phyloP scores from a whole-genome alignment of 2,113 vertebrate genomes.

The Xiphophorus hellerii region DNA sequence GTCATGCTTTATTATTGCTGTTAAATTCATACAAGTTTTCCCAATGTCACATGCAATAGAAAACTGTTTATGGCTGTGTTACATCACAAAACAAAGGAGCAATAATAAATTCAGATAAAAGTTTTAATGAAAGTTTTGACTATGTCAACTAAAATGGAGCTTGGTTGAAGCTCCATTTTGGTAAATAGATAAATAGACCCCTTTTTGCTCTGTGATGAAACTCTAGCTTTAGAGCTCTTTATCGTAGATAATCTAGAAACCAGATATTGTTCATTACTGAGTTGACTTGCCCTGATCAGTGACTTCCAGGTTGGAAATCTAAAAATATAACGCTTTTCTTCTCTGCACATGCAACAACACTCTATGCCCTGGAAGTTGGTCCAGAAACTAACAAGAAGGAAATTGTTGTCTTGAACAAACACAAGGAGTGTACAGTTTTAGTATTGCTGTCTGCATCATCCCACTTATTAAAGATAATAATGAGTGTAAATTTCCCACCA shows the following conservation, averaged over 20 bases:
- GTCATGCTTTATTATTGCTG: constrained; percentile 2
- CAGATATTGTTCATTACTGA: neutral
- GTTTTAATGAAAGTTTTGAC: neutral
- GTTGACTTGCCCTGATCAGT: neutral
- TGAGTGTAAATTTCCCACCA: no score
- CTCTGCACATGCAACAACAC: neutral
- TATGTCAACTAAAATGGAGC: neutral
- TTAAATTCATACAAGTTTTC: constrained; percentile 3
- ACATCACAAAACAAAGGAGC: neutral
- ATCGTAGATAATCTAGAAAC: neutral
- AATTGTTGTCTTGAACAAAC: no score
- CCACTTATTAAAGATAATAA: no score
- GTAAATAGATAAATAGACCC: no score
- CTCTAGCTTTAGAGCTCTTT: neutral
- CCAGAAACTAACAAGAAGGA: no score
- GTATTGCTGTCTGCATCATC: no score
- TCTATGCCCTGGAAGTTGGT: no score
- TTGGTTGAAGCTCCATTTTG: no score
- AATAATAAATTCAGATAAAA: neutral
- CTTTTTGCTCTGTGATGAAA: neutral
- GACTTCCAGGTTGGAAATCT: neutral
- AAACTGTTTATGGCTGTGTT: constrained; percentile 5
- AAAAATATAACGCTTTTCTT: neutral
- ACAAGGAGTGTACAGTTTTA: no score
- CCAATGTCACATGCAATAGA: neutral